phyloP scores from a whole-genome alignment of 2,113 vertebrate species.

The Pitta sordida region DNA sequence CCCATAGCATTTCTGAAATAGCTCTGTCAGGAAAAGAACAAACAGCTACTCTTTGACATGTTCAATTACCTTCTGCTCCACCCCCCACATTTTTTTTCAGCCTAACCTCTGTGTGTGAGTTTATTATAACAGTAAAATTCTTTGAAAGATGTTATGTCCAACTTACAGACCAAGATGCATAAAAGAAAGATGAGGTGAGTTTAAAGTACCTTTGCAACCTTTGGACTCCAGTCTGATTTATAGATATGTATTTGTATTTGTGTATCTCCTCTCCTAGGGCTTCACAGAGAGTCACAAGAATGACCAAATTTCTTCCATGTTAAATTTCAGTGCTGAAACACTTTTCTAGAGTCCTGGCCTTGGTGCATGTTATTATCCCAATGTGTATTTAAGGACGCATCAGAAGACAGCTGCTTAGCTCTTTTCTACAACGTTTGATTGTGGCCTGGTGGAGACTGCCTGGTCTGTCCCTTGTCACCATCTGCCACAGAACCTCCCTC shows the following conservation, averaged over 20 bases:
- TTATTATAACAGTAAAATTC: slow-evolving; percentile 24
- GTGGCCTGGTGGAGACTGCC: neutral
- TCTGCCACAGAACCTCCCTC: neutral
- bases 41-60: neutral
- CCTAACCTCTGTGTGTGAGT: neutral
- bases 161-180: neutral
- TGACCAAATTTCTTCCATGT: neutral
- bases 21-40: neutral
- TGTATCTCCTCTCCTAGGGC: neutral
- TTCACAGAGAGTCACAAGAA: neutral
- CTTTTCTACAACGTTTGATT: neutral
- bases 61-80: slow-evolving; percentile 13
- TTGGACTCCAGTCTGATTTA: neutral
- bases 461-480: neutral
- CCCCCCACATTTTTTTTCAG: neutral
- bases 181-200: neutral
- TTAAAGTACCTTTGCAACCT: neutral
- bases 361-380: neutral
- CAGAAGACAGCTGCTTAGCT: neutral
- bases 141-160: neutral
- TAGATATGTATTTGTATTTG: neutral
- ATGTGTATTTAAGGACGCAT: neutral
- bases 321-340: neutral
- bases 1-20: slow-evolving; percentile 1
- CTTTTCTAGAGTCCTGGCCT: neutral